Evolutionary conservation across 2,888 invertebrate genomes (phyloP), one percentile per base, ranked within the genome.

Genomic region (Adineta ricciae): DNA sequence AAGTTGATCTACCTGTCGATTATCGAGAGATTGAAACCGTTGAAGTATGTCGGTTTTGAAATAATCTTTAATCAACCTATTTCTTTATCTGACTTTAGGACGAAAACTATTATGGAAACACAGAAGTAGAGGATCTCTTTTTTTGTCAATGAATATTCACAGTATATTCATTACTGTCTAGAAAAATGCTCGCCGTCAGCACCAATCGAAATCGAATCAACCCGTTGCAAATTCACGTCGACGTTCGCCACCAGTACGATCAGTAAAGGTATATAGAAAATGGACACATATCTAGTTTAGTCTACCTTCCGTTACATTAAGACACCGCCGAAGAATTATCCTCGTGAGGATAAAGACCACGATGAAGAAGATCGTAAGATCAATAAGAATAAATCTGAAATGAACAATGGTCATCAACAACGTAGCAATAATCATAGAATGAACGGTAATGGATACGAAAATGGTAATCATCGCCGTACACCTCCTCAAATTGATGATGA

Each of bases 161-260:
- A 50, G 19, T 11, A 5, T 19, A 7, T 50, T 16, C 27, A 56
- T 64, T 64, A 27, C 32, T 14, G 32, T 64, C 64, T 64, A 64
- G 64, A 64, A 19, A 64, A 64, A 27, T 32, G 16, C 64, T n/a
- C 64, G 56, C 27, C 56, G 64, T 8, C 27, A 16, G 16, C 64
- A 64, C 19, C 64, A 27, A 78, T 24, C 38, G n/a, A 78, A 78
- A n/a, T 24, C 38, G 19, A 38, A 41, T 38, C 78, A 21, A 14
- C 24, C 24, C 14, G 24, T 78, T 78, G 19, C 24, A 8, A 32
- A 78, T 41, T 38, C 78, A 19, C 64, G 32, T 78, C 41, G 0
- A 41, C 78, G 41, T 78, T 78, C 78, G 41, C 78, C 78, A 78
- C 78, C 78, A 21, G n/a, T 24, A 41, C 78, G 78, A 78, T n/a